phyloP scores from a whole-genome alignment of 1,140 invertebrate genomes.

The Plodia interpunctella region DNA sequence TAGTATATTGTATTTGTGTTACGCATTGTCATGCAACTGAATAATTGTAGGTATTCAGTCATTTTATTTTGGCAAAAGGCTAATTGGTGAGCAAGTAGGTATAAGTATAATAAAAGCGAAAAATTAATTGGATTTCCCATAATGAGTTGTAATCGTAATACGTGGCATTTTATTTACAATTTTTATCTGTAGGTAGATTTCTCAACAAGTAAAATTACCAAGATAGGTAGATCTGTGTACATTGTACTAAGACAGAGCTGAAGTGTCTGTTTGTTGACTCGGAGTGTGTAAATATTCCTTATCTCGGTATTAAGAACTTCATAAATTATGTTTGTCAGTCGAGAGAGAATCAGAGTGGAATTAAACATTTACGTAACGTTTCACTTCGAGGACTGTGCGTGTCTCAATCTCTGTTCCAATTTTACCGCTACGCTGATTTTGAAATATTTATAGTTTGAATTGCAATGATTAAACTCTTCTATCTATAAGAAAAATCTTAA shows the following conservation, averaged over 20 bases:
- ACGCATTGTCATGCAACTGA: no score
- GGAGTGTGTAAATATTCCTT: conserved; percentile 70
- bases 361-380: conserved; percentile 42
- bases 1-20: no score
- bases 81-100: no score
- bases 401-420: background rate
- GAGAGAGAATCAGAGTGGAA: conserved; percentile 51
- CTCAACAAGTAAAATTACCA: conserved; percentile 68
- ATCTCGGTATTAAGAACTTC: conserved; percentile 73
- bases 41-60: no score
- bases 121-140: conserved; percentile 10
- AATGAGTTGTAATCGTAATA: conserved; percentile 5
- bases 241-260: conserved; percentile 67
- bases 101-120: background rate
- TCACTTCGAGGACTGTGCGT: conserved; percentile 2
- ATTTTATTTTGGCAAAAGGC: no score
- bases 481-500: no score
- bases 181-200: conserved; percentile 67
- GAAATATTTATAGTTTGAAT: background rate
- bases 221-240: conserved; percentile 71
- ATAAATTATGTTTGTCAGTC: conserved; percentile 76
- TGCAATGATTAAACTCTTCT: no score
- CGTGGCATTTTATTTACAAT: conserved; percentile 44
- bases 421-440: background rate
- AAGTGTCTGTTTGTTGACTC: conserved; percentile 63